These are phyloP conservation scores for Gymnothorax javanicus DNA, from an alignment of 2,797 vertebrate genomes.

Conservation along the genomic window DNA sequence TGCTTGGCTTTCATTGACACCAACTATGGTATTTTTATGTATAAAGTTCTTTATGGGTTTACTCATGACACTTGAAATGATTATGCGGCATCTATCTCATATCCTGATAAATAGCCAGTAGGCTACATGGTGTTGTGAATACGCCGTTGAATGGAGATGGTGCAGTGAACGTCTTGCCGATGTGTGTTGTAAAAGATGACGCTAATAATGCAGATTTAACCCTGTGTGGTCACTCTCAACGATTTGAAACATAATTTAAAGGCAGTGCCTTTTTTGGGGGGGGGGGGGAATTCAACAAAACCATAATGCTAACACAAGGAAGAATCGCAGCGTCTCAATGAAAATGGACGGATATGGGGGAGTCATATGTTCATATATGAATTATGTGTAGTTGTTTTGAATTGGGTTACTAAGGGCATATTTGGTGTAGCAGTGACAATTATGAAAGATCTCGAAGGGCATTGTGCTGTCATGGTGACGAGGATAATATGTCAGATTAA, in stretches of 20 bases:
- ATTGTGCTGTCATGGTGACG: slow-evolving; percentile 39
- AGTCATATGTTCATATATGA: slow-evolving; percentile 57
- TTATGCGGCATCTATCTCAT: background rate
- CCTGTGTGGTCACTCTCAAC: background rate
- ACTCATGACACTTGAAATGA: background rate
- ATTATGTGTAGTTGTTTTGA: slow-evolving; percentile 47
- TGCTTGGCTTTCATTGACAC: background rate
- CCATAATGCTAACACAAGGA: slow-evolving; percentile 16
- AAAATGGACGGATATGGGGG: slow-evolving; percentile 26
- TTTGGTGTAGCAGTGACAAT: slow-evolving; percentile 69
- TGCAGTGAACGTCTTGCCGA: background rate
- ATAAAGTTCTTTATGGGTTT: background rate
- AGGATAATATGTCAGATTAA: slow-evolving; percentile 42
- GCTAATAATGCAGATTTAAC: slow-evolving; percentile 14
- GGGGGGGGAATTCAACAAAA: slow-evolving; percentile 25
- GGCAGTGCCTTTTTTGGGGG: slow-evolving; percentile 43
- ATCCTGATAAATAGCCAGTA: background rate
- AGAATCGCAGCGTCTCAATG: slow-evolving; percentile 23
- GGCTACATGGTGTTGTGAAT: slow-evolving; percentile 15
- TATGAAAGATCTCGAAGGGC: slow-evolving; percentile 70
- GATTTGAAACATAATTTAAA: slow-evolving; percentile 16
- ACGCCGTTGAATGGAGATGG: background rate
- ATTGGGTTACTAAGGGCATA: slow-evolving; percentile 54
- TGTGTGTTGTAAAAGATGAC: slow-evolving; percentile 15
- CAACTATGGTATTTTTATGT: background rate